Percentiles rank a stretch among this genome's conserved stretches.
Conservation (phyloP, 2,797 vertebrate genomes). For the Acropternis orthonyx region DNA sequence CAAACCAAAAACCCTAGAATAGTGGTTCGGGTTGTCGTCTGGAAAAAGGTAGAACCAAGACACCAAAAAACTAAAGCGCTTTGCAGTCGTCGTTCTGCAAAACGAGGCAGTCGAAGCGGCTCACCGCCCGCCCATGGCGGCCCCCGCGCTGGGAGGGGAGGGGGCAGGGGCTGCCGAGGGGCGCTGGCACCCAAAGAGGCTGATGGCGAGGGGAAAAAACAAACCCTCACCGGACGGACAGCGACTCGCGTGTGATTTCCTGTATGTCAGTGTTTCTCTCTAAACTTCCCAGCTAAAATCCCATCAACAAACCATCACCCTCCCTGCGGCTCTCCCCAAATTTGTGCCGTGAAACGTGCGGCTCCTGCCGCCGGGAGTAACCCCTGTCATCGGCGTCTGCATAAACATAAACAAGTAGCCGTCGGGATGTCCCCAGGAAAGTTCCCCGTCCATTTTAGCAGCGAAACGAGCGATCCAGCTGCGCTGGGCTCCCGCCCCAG, state of each 20-base stretch:
- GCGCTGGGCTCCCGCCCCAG: neutral
- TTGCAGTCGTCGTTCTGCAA: neutral
- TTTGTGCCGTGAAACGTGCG: neutral
- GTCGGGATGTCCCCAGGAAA: neutral
- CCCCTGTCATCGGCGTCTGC: neutral
- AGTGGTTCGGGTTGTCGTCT: neutral
- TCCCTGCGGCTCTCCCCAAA: accelerated
- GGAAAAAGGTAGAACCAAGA: neutral
- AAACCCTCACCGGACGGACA: accelerated
- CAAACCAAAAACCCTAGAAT: neutral
- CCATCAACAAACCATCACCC: neutral
- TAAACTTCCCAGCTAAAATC: neutral
- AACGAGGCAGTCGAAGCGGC: neutral
- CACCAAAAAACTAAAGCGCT: accelerated
- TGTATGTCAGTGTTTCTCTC: accelerated
- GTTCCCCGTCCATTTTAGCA: neutral
- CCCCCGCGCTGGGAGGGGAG: neutral
- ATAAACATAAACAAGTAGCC: neutral
- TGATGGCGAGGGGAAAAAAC: accelerated
- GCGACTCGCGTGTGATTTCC: accelerated
- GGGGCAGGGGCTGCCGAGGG: neutral
- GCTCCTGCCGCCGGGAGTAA: neutral
- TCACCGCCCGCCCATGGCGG: neutral
- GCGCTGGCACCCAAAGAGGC: neutral
- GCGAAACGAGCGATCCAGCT: neutral